Evolutionary conservation across 2,888 invertebrate species (phyloP).

Genomic region (Isotomurus palustris): DNA sequence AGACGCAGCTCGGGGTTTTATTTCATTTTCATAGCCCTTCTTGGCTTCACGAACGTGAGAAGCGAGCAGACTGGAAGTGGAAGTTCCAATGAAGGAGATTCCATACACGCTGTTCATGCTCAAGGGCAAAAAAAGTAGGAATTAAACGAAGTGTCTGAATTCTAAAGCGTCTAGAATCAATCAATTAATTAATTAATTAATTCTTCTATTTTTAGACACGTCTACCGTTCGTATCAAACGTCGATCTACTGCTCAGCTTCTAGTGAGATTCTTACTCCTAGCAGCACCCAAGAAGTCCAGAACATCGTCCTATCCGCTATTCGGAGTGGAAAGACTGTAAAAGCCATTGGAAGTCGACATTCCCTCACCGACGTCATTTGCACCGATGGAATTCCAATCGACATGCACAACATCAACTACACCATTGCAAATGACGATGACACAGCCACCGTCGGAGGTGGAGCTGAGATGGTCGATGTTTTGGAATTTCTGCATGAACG

Average conservation of each 20-base stretch:
- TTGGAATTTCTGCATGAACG: slow-evolving; percentile 13
- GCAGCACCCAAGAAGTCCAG: slow-evolving; percentile 17
- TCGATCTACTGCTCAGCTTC: slow-evolving; percentile 25
- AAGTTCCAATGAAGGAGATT: too few species aligned
- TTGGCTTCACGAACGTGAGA: too few species aligned
- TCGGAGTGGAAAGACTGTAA: slow-evolving; percentile 16
- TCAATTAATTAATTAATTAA: too few species aligned
- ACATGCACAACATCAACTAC: slow-evolving; percentile 20
- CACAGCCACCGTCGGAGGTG: slow-evolving; percentile 21
- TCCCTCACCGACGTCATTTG: slow-evolving; percentile 34
- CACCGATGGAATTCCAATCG: slow-evolving; percentile 27
- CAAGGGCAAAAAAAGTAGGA: too few species aligned
- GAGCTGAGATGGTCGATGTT: slow-evolving; percentile 15
- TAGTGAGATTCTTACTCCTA: slow-evolving; percentile 16
- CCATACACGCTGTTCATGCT: too few species aligned
- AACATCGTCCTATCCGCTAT: slow-evolving; percentile 20
- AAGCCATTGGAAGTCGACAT: slow-evolving; percentile 25
- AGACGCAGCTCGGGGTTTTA: too few species aligned
- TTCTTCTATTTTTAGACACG: too few species aligned
- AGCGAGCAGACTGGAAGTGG: too few species aligned
- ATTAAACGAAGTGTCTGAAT: too few species aligned
- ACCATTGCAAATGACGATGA: slow-evolving; percentile 4
- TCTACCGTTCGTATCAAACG: slow-evolving; percentile 29
- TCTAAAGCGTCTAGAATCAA: too few species aligned
- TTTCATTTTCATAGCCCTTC: too few species aligned